phyloP scores from a whole-genome alignment of 2,797 vertebrate species.

The Trematocara caparti region DNA sequence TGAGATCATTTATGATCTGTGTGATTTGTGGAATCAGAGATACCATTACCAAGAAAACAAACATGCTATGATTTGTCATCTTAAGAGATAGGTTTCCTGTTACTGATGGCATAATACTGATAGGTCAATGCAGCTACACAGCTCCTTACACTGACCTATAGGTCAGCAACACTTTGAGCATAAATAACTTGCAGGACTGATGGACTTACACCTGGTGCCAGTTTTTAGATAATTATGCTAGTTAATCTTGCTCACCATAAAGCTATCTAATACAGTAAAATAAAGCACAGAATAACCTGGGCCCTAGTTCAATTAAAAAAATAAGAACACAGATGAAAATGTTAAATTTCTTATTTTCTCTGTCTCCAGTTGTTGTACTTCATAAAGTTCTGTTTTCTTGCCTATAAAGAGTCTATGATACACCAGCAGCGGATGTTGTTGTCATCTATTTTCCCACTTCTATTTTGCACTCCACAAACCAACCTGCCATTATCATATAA shows the following conservation, averaged over 20 bases:
- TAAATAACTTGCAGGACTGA: neutral
- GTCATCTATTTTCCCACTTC: conserved; percentile 20
- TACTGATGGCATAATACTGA: neutral
- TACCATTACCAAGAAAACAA: neutral
- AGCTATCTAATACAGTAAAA: neutral
- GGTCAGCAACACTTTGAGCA: neutral
- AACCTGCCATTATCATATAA: conserved; percentile 39
- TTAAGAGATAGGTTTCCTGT: neutral
- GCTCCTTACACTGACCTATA: neutral
- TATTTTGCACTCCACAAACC: conserved; percentile 39
- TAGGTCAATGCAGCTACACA: neutral
- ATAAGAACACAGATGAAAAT: neutral
- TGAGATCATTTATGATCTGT: neutral
- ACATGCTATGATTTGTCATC: neutral
- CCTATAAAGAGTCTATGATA: conserved; percentile 3
- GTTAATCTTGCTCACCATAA: neutral
- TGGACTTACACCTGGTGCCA: neutral
- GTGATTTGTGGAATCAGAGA: neutral
- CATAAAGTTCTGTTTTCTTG: neutral
- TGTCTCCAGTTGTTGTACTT: neutral
- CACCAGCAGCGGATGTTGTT: conserved; percentile 28
- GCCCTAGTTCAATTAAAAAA: neutral
- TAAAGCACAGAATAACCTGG: neutral
- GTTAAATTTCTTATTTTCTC: neutral
- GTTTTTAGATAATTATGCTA: neutral